Base-by-base conservation (phyloP, 2,797 vertebrate species). In the Phataginus tetradactyla region DNA sequence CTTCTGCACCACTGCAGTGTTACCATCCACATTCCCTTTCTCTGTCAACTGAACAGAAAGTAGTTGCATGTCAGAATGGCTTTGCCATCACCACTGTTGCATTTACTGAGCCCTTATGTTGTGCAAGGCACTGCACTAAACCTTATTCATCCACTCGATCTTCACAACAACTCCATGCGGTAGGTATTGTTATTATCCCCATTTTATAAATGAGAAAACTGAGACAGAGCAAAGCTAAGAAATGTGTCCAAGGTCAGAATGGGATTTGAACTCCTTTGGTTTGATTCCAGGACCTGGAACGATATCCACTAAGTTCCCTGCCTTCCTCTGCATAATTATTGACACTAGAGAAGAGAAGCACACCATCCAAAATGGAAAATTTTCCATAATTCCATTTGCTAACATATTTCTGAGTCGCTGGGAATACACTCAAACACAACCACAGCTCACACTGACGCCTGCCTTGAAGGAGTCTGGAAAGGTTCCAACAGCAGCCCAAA, bases 41-140 rank as follows among this genome's bases (percentile, higher is more conserved):
- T 34, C 55, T n/a, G 25, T 37, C 42, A 34, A 17, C 55, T 5
- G 0, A 57, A 32, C 57, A 45, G 45, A 51, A 71, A 68, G 34
- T 7, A 27, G 57, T 2, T 11, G 34, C 34, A 39, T 0, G 0
- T n/a, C 45, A 7, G 34, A 71, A 71, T 25, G 21, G 14, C 39
- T 11, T n/a, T n/a, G 0, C 55, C 42, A 4, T 3, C 45, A 9
- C 34, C 49, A 66, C 5, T 14, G 0, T 1, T 1, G 3, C 11
- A 1, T 49, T 18, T 9, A 11, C 53, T 11, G 53, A 57, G 63
- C 21, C n/a, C 63, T 53, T 27, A 11, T 1, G 37, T 23, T 11
- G 11, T 27, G 27, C 15, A 32, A n/a, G 21, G 42, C 32, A 9
- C 3, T 2, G n/a, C 71, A 42, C 21, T 45, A 27, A 75, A 32